Base-by-base conservation (phyloP, 2,888 invertebrate genomes). In the Thera britannica region DNA sequence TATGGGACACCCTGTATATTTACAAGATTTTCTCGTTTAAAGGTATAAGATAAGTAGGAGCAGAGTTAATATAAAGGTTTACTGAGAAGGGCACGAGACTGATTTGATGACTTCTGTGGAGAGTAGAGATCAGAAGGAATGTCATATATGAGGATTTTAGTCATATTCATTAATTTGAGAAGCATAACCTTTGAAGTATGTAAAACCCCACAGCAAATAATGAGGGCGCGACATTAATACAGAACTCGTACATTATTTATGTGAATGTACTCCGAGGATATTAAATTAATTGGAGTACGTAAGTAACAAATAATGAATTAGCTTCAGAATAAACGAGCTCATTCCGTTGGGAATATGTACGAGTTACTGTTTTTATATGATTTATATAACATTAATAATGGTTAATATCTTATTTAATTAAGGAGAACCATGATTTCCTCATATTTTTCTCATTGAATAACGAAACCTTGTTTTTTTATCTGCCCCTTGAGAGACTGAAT, bases 221-320 rank as follows among this genome's bases (percentile, higher is more conserved):
- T 60, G 56, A 63, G 34, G 36, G 2, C 23, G 8, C 44, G 58
- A 68, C 52, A 57, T 58, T 55, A 58, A 52, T 64, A 54, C 54
- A 52, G 57, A 9, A 60, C 52, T 54, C 57, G 52, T 34, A 63
- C 52, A 62, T 66, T 61, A 65, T 66, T 61, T 52, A 61, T 63
- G 41, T 58, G 9, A 63, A 63, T 54, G 34, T 48, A 48, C 58
- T 36, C 61, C 11, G 62, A 57, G 67, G 54, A 54, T 62, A 34
- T 67, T 58, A 54, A 57, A 67, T 67, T 54, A 67, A 67, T 67
- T 58, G 61, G 58, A 63, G 61, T 38, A 51, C 36, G 44, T 58
- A 62, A 34, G 38, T 62, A 52, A 67, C 38, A 51, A 52, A 38
- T 60, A 57, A 58, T 58, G 62, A 62, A 58, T 58, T 66, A 62